Conservation (phyloP, 1,140 invertebrate genomes). For the Drosophila subpulchrella region DNA sequence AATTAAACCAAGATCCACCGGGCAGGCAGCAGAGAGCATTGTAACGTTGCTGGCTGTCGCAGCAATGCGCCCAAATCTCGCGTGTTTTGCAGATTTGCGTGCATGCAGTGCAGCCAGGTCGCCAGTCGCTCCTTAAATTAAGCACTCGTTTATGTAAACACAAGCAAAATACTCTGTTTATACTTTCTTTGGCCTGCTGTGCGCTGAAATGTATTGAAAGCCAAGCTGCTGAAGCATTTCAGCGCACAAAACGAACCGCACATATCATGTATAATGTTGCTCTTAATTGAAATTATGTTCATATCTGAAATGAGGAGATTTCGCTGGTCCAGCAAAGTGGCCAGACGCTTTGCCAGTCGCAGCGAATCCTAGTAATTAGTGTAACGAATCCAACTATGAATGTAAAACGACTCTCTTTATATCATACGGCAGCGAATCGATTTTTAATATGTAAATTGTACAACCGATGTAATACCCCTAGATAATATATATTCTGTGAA, state of each 20-base stretch:
- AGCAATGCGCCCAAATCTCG: slow-evolving; percentile 70
- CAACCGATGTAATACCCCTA: slow-evolving; percentile 68
- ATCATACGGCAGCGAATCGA: slow-evolving; percentile 45
- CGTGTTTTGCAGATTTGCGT: slow-evolving; percentile 76
- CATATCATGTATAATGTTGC: slow-evolving; percentile 63
- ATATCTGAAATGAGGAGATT: slow-evolving; percentile 54
- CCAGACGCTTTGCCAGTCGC: slow-evolving; percentile 14
- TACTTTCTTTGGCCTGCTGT: slow-evolving; percentile 36
- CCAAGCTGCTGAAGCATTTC: background rate
- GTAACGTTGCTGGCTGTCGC: slow-evolving; percentile 60
- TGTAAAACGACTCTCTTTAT: slow-evolving; percentile 50
- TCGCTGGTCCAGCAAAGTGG: slow-evolving; percentile 44
- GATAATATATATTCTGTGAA: slow-evolving; percentile 32
- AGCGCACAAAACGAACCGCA: slow-evolving; percentile 21
- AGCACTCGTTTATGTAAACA: slow-evolving; percentile 76
- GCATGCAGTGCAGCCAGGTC: slow-evolving; percentile 60
- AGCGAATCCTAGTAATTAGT: slow-evolving; percentile 61
- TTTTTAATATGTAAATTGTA: slow-evolving; percentile 66
- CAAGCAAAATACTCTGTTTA: slow-evolving; percentile 62
- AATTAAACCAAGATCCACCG: slow-evolving; percentile 11
- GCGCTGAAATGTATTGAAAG: slow-evolving; percentile 9
- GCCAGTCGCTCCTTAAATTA: slow-evolving; percentile 62
- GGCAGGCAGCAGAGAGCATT: slow-evolving; percentile 63
- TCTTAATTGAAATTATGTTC: slow-evolving; percentile 72
- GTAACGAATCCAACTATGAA: slow-evolving; percentile 62